These are phyloP conservation scores for Cladopsammia gracilis DNA, from an alignment of 64 coral and sea anemone species.

Conservation along the genomic window DNA sequence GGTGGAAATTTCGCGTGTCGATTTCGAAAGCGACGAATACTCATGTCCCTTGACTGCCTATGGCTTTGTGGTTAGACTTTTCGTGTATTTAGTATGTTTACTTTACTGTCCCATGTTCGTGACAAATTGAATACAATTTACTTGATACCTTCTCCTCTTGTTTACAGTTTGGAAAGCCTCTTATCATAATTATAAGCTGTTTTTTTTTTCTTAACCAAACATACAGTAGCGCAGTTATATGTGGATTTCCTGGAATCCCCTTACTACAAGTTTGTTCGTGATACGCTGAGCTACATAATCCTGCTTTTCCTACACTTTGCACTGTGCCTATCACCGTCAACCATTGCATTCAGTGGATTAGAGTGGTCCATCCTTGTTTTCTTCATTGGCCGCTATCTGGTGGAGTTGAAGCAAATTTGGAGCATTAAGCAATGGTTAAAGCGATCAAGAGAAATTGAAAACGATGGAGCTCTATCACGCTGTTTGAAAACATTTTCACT, in stretches of 20 bases:
- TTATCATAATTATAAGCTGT: too few species aligned
- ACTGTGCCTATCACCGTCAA: not conserved
- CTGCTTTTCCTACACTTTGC: conserved; percentile 1
- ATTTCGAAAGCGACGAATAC: too few species aligned
- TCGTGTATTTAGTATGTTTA: too few species aligned
- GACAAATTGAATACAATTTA: too few species aligned
- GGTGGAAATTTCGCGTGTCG: too few species aligned
- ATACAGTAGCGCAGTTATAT: not conserved
- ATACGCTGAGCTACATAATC: conserved; percentile 22
- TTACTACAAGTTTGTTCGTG: conserved; percentile 18
- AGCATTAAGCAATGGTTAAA: not conserved
- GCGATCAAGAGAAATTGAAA: not conserved
- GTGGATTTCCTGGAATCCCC: conserved; percentile 3
- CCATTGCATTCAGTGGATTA: not conserved
- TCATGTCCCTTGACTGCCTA: too few species aligned
- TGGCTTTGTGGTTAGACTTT: too few species aligned
- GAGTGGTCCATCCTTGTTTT: conserved; percentile 18
- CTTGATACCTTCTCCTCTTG: too few species aligned
- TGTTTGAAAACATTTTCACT: not conserved
- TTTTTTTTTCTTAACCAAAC: too few species aligned
- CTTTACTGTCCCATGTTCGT: too few species aligned
- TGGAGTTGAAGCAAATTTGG: not conserved
- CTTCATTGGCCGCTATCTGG: not conserved
- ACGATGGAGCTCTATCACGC: too few species aligned
- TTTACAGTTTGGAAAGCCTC: too few species aligned